phyloP scores from a whole-genome alignment of 1,140 invertebrate species.

The Drosophila orosa region DNA sequence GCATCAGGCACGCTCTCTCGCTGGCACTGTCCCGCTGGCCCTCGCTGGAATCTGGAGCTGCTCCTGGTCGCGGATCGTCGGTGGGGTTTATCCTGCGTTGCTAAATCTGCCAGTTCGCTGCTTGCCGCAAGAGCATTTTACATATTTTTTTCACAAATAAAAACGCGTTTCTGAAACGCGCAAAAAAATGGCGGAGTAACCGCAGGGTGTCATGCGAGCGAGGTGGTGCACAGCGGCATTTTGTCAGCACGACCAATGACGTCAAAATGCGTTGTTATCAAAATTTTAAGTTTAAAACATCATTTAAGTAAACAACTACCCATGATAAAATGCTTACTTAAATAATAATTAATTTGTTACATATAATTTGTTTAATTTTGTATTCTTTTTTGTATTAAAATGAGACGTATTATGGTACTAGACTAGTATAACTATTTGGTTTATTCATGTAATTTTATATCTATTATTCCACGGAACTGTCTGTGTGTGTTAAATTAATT shows the following conservation, averaged over 20 bases:
- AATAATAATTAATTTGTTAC: not conserved
- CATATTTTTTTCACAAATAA: constrained; percentile 60
- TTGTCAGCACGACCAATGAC: constrained; percentile 5
- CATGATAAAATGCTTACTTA: not conserved
- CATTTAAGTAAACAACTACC: not conserved
- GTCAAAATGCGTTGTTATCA: constrained; percentile 1
- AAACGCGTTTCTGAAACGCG: constrained; percentile 63
- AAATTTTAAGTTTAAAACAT: too few relatives aligned
- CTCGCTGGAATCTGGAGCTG: not conserved
- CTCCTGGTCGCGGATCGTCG: constrained; percentile 23
- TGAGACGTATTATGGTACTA: not conserved
- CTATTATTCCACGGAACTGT: not conserved
- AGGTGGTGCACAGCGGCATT: constrained; percentile 16
- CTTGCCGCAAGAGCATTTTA: constrained; percentile 44
- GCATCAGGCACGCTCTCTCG: constrained; percentile 28
- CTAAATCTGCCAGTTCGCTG: constrained; percentile 32
- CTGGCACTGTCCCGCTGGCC: constrained; percentile 3
- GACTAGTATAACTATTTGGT: too few relatives aligned
- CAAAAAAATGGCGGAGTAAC: constrained; percentile 70
- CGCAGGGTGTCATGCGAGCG: constrained; percentile 11
- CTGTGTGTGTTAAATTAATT: not conserved
- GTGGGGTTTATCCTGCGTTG: constrained; percentile 27
- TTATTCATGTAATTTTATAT: not conserved
- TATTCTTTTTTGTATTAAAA: not conserved
- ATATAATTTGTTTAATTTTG: not conserved